Conservation (phyloP, 2,888 invertebrate genomes). For the Aromia moschata region DNA sequence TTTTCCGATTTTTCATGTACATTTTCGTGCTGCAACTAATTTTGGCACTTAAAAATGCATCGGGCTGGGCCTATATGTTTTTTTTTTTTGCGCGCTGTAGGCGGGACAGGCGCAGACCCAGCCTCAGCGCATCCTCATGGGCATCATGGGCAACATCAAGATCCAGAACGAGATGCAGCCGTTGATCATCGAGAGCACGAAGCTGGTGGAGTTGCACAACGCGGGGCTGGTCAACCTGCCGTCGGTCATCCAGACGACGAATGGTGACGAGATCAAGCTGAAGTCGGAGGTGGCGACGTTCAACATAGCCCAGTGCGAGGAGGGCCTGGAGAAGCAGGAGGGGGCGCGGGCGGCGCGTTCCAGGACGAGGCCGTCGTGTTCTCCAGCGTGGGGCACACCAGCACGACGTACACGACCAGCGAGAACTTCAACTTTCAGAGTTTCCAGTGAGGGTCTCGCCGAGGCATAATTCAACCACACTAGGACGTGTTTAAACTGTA, state of each 20-base stretch:
- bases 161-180: constrained; percentile 47
- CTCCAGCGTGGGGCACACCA: constrained; percentile 39
- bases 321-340: constrained; percentile 40
- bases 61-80: too few species aligned
- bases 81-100: constrained; percentile 24
- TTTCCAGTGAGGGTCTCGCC: constrained; percentile 34
- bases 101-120: constrained; percentile 35
- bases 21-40: too few species aligned
- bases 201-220: constrained; percentile 52
- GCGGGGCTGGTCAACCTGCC: constrained; percentile 45
- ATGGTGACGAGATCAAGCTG: constrained; percentile 48
- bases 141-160: constrained; percentile 53
- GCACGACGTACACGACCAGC: constrained; percentile 39
- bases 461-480: too few species aligned
- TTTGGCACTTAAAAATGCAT: too few species aligned
- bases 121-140: constrained; percentile 48
- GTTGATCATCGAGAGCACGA: constrained; percentile 52
- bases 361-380: constrained; percentile 38
- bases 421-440: constrained; percentile 40
- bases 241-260: constrained; percentile 46
- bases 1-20: too few species aligned
- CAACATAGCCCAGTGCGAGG: constrained; percentile 41
- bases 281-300: constrained; percentile 47
- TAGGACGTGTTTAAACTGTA: too few species aligned
- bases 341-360: constrained; percentile 27